phyloP scores from a whole-genome alignment of 2,888 invertebrate genomes.

The Odontocolon sp. region DNA sequence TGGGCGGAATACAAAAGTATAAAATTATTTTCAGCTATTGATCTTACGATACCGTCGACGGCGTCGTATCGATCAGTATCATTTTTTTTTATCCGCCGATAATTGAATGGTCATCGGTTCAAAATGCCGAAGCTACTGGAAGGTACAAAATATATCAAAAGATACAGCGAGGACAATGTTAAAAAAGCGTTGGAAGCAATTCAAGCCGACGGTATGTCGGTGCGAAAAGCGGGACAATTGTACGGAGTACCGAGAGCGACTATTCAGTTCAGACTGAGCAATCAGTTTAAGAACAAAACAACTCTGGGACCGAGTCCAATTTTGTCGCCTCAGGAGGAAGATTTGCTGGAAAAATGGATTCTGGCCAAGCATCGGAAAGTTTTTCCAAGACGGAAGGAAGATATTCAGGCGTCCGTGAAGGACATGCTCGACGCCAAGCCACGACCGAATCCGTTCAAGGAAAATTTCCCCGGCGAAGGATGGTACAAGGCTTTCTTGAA shows the following conservation, averaged over 20 bases:
- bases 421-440: constrained; percentile 60
- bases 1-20: neutral
- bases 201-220: constrained; percentile 52
- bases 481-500: constrained; percentile 72
- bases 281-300: constrained; percentile 55
- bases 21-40: neutral
- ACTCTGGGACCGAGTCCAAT: constrained; percentile 58
- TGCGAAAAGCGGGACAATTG: constrained; percentile 49
- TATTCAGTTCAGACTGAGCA: constrained; percentile 53
- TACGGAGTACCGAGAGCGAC: constrained; percentile 57
- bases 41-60: constrained; percentile 21
- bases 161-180: constrained; percentile 58
- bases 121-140: constrained; percentile 58
- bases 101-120: neutral
- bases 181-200: constrained; percentile 53
- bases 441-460: constrained; percentile 68
- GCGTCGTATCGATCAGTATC: neutral
- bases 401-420: constrained; percentile 59
- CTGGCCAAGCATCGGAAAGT: constrained; percentile 58
- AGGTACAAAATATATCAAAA: constrained; percentile 55
- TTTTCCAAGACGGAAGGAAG: constrained; percentile 52
- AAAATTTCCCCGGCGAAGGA: constrained; percentile 68
- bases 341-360: constrained; percentile 61
- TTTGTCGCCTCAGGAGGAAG: constrained; percentile 54
- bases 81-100: neutral